Conservation (phyloP, 2,797 vertebrate species). For the Arctocebus calabarensis region DNA sequence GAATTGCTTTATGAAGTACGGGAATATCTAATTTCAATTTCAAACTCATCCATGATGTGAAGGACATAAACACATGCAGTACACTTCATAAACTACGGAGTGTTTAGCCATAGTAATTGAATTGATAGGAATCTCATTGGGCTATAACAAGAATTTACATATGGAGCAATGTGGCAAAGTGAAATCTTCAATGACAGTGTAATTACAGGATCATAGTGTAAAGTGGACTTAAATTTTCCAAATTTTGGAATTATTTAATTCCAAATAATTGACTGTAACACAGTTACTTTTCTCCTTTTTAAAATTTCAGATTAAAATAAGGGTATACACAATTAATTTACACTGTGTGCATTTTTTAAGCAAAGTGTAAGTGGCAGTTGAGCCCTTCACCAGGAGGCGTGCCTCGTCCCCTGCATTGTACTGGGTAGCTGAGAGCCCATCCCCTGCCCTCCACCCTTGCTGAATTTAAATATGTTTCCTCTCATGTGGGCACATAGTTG, state of each 20-base stretch:
- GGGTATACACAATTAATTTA: no score
- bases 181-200: neutral
- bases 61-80: conserved; percentile 81
- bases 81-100: conserved; percentile 63
- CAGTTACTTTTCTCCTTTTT: neutral
- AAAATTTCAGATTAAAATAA: no score
- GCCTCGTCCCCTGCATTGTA: no score
- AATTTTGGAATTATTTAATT: neutral
- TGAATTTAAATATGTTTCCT: no score
- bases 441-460: no score
- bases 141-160: conserved; percentile 81
- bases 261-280: neutral
- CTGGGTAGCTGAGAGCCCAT: no score
- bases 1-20: conserved; percentile 77
- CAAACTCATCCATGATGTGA: conserved; percentile 81
- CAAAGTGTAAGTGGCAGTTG: no score
- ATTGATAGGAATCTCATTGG: conserved; percentile 83
- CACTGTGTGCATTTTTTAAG: no score
- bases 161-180: neutral
- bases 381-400: no score
- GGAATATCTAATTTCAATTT: conserved; percentile 79
- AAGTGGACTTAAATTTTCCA: neutral
- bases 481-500: no score
- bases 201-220: neutral
- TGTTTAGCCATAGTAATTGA: conserved; percentile 76